Percentiles rank a stretch among this genome's conserved stretches.
These are phyloP conservation scores for Equus przewalskii DNA, from an alignment of 2,113 vertebrate genomes.

Conservation along the genomic window DNA sequence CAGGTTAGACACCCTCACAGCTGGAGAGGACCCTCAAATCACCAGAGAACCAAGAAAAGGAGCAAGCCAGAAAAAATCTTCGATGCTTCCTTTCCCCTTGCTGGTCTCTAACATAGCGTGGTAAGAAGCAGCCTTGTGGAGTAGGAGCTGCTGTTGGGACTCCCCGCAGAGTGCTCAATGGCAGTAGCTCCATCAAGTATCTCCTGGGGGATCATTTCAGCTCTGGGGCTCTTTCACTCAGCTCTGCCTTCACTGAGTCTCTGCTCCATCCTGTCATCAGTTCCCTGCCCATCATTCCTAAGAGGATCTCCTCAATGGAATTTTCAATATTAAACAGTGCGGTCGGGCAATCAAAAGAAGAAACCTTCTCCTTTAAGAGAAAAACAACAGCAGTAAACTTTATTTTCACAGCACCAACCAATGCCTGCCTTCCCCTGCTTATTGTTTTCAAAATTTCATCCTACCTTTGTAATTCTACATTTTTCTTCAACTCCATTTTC, in stretches of 20 bases:
- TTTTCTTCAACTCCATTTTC: constrained; percentile 39
- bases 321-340: constrained; percentile 61
- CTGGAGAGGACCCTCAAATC: constrained; percentile 40
- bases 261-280: constrained; percentile 73
- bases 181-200: neutral
- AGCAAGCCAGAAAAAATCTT: neutral
- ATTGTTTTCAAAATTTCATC: constrained; percentile 43
- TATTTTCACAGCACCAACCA: neutral
- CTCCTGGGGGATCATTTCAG: neutral
- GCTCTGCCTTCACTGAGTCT: constrained; percentile 9
- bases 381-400: constrained; percentile 15
- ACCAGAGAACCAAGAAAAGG: neutral
- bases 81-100: neutral
- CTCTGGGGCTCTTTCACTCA: constrained; percentile 17
- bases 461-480: constrained; percentile 43
- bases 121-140: rapidly evolving
- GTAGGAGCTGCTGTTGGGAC: neutral
- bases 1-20: neutral
- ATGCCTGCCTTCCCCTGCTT: neutral
- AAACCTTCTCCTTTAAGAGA: constrained; percentile 50
- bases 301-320: constrained; percentile 65
- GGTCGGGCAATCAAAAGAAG: constrained; percentile 55
- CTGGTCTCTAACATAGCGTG: neutral
- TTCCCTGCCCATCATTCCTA: constrained; percentile 67
- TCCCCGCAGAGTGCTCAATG: neutral